Evolutionary conservation across 2,888 invertebrate species (phyloP).

Genomic region (Blomia tropicalis): DNA sequence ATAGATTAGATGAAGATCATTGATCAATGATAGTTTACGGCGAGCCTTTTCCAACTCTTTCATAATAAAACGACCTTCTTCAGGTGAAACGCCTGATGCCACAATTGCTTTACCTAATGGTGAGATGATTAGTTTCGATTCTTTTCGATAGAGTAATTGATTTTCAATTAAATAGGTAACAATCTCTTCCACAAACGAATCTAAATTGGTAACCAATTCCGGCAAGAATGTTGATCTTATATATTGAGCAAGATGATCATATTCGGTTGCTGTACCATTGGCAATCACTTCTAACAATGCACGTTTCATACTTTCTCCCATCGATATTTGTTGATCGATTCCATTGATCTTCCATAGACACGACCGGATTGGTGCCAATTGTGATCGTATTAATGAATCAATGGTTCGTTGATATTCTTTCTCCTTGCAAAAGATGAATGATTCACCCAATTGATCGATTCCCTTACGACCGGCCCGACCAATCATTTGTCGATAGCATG

Average conservation of each 20-base stretch:
- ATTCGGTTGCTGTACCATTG: slow-evolving; percentile 59
- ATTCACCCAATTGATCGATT: slow-evolving; percentile 59
- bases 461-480: slow-evolving; percentile 93
- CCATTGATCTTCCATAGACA: slow-evolving; percentile 46
- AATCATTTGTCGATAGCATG: slow-evolving; percentile 87
- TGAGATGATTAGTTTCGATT: not conserved
- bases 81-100: slow-evolving; percentile 80
- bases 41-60: slow-evolving; percentile 75
- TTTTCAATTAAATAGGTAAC: slow-evolving; percentile 10
- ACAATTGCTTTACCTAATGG: slow-evolving; percentile 73
- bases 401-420: slow-evolving; percentile 48
- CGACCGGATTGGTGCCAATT: slow-evolving; percentile 54
- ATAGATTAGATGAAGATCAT: slow-evolving; percentile 85
- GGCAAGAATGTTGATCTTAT: slow-evolving; percentile 30
- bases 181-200: not conserved
- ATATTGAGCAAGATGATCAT: slow-evolving; percentile 56
- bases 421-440: slow-evolving; percentile 68
- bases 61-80: slow-evolving; percentile 73
- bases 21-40: slow-evolving; percentile 75
- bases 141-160: slow-evolving; percentile 6
- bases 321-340: not conserved
- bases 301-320: slow-evolving; percentile 36
- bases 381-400: slow-evolving; percentile 43
- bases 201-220: not conserved
- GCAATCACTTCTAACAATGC: slow-evolving; percentile 55